phyloP scores from a whole-genome alignment of 1,140 invertebrate species.

The Psix sp. region DNA sequence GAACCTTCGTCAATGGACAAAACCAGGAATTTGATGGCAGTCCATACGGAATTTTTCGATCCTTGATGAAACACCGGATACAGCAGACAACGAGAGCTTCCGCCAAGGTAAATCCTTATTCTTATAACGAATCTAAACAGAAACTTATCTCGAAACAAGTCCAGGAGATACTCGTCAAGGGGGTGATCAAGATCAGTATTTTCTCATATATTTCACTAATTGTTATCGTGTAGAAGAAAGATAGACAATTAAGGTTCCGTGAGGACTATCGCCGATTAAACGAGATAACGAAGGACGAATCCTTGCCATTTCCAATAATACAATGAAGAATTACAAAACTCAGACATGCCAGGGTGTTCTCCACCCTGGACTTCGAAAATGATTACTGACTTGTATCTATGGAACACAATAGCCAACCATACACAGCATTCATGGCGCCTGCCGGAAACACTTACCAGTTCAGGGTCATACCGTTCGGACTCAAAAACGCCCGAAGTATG shows the following conservation, averaged over 20 bases:
- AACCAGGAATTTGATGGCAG: too few species aligned
- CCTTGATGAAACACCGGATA: too few species aligned
- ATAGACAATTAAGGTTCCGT: constrained; percentile 72
- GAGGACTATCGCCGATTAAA: constrained; percentile 74
- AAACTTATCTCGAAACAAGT: constrained; percentile 25
- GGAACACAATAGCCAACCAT: constrained; percentile 51
- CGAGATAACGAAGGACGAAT: constrained; percentile 60
- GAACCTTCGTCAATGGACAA: too few species aligned
- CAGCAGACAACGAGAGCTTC: too few species aligned
- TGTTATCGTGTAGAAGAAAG: constrained; percentile 73
- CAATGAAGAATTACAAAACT: constrained; percentile 34
- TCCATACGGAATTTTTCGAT: too few species aligned
- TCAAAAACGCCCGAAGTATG: constrained; percentile 5
- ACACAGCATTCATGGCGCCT: constrained; percentile 69
- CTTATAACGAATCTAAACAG: constrained; percentile 23
- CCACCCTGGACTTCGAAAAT: constrained; percentile 55
- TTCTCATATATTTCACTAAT: constrained; percentile 69
- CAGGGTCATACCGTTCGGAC: constrained; percentile 7
- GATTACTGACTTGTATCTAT: constrained; percentile 70
- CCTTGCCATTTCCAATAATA: constrained; percentile 49
- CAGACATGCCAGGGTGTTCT: constrained; percentile 39
- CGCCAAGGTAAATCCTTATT: constrained; percentile 7
- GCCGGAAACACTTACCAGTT: constrained; percentile 39
- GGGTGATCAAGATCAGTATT: constrained; percentile 55
- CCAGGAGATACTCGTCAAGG: constrained; percentile 41